A percentile compares a stretch with the other conserved stretches of the same genome.
phyloP scores from a whole-genome alignment of 2,797 vertebrate species.

The Macrochelys suwanniensis region DNA sequence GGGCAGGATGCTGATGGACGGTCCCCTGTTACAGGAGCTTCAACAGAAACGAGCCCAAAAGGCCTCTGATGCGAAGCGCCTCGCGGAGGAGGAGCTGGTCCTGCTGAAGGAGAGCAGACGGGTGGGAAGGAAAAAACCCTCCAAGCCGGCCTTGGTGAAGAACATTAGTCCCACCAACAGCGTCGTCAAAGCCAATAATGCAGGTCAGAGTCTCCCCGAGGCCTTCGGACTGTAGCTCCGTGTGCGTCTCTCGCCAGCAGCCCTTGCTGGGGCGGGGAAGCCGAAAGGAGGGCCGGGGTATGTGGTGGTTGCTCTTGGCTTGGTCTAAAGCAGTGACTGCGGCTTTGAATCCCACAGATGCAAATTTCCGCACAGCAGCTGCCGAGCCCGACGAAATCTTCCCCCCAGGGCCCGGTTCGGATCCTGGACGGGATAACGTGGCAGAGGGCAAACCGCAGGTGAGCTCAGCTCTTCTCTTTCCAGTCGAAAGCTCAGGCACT shows the following conservation, averaged over 20 bases:
- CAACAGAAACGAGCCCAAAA: slow-evolving; percentile 89
- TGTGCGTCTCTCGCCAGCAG: not conserved
- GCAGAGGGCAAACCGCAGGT: slow-evolving; percentile 78
- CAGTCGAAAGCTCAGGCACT: not conserved
- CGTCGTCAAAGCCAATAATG: slow-evolving; percentile 85
- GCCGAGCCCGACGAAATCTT: slow-evolving; percentile 50
- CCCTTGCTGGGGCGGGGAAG: not conserved
- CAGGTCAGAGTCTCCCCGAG: slow-evolving; percentile 74
- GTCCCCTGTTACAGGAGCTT: slow-evolving; percentile 84
- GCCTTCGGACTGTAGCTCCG: rapidly evolving
- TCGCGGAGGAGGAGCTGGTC: slow-evolving; percentile 72
- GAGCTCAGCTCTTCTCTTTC: not conserved
- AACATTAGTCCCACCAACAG: slow-evolving; percentile 60
- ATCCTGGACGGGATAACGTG: not conserved
- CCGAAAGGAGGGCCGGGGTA: not conserved
- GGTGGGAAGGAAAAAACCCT: slow-evolving; percentile 77
- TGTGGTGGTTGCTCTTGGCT: not conserved
- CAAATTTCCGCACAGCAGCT: slow-evolving; percentile 48
- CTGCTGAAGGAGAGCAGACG: slow-evolving; percentile 66
- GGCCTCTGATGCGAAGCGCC: slow-evolving; percentile 60
- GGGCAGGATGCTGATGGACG: not conserved
- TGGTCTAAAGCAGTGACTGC: rapidly evolving
- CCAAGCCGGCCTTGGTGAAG: slow-evolving; percentile 71
- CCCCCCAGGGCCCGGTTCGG: rapidly evolving
- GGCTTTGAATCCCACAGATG: slow-evolving; percentile 76